Evolutionary conservation across 2,113 vertebrate genomes (phyloP), one percentile per base, ranked within the genome.

Genomic region (Odontophorus gujanensis): DNA sequence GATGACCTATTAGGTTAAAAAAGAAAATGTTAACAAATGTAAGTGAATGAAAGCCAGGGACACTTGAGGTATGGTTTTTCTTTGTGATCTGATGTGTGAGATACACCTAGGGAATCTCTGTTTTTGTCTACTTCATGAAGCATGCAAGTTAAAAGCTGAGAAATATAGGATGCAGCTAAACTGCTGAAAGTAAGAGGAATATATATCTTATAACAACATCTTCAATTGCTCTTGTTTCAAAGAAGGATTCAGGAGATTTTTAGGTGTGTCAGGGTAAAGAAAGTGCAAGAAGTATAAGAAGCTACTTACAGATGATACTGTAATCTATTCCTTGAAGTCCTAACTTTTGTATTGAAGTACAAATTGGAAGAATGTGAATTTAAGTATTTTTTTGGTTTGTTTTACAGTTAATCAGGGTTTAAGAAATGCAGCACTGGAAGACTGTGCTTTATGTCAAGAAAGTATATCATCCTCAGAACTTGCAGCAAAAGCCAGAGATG

Each of bases 401-500:
- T 96, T 84, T 97, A 43, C 96, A 98, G 97, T 97, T 94, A 98
- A 97, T 71, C 98, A 98, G 62, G 98, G 98, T 58, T 97, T 99
- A 93, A 97, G 98, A 89, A 99, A 96, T 38, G 98, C 98, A 1
- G 97, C 98, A 62, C 59, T 99, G 87, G 99, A 99, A 96, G 99
- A 99, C 93, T 99, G 99, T 55, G 98, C 98, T 58, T 97, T 99
- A 67, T 99, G 99, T 97, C 99, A 99, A 96, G 99, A 99, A 97
- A 98, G 98, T 38, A 97, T 98, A 93, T 98, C 99, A 7, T 98
- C 99, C 89, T 98, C 99, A 6, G 99, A 99, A 92, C 97, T 99
- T 40, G 98, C 99, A 85, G 98, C 99, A 85, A 99, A 99, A 97
- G 98, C 98, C 86, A 97, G 98, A 50, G 98, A 99, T 15, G 99